Conservation (phyloP, 2,888 invertebrate species). For the Drosophila mimetica region DNA sequence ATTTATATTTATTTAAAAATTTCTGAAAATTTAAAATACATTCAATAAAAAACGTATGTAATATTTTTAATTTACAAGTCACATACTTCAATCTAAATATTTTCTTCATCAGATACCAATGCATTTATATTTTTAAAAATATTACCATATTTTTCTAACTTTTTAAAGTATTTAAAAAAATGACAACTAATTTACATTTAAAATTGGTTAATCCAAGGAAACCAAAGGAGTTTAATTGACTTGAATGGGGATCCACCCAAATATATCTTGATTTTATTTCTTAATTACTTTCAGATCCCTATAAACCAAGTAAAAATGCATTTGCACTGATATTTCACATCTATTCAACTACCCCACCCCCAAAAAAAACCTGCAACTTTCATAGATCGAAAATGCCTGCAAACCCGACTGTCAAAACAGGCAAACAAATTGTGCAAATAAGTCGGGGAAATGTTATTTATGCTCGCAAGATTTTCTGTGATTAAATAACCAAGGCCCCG, state of each 20-base stretch:
- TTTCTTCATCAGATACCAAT: too few species aligned
- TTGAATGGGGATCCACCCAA: background rate
- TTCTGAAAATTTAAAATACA: too few species aligned
- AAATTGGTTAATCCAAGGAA: background rate
- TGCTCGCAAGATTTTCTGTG: slow-evolving; percentile 59
- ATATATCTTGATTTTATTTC: background rate
- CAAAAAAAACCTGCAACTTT: slow-evolving; percentile 1
- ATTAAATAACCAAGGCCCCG: slow-evolving; percentile 65
- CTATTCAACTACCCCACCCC: background rate
- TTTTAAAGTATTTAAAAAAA: too few species aligned
- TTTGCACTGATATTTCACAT: background rate
- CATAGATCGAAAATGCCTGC: slow-evolving; percentile 51
- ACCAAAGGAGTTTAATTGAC: background rate
- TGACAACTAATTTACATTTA: too few species aligned
- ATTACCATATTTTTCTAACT: too few species aligned
- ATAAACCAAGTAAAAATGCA: background rate
- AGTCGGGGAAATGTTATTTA: slow-evolving; percentile 75
- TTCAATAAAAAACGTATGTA: too few species aligned
- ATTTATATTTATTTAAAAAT: too few species aligned
- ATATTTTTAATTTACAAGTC: too few species aligned
- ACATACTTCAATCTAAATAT: too few species aligned
- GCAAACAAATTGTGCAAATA: slow-evolving; percentile 81
- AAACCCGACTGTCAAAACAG: slow-evolving; percentile 72
- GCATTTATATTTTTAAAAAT: too few species aligned
- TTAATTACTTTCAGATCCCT: slow-evolving; percentile 14